A percentile compares a stretch with the other conserved stretches of the same genome.
Conservation (phyloP, 2,888 invertebrate species). For the Tipula lateralis region DNA sequence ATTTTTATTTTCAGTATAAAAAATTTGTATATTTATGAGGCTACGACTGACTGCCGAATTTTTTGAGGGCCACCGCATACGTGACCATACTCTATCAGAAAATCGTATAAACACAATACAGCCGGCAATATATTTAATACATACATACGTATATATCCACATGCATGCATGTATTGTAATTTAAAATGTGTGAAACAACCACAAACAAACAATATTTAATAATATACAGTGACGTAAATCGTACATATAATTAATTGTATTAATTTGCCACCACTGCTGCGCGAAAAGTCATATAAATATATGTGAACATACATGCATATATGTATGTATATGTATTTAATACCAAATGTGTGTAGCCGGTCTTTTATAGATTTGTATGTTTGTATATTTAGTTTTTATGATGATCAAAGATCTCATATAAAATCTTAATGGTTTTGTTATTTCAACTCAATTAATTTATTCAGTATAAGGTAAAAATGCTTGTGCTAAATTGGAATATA, state of each 20-base stretch:
- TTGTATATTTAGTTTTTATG: not conserved
- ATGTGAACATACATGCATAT: not conserved
- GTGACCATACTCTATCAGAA: not conserved
- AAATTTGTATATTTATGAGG: not conserved
- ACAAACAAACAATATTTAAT: not conserved
- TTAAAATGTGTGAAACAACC: not conserved
- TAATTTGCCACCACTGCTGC: not conserved
- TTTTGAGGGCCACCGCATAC: not conserved
- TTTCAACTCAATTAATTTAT: not conserved
- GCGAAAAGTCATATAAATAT: not conserved
- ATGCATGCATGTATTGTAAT: not conserved
- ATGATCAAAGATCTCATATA: constrained; percentile 1
- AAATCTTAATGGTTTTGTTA: not conserved
- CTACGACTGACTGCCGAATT: not conserved
- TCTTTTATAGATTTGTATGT: not conserved
- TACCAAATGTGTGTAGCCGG: not conserved
- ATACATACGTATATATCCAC: no score
- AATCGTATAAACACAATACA: not conserved
- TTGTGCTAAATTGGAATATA: not conserved
- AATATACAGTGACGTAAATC: not conserved
- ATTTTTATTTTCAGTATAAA: not conserved
- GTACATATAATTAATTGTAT: not conserved
- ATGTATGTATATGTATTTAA: not conserved
- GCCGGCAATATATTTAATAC: not conserved
- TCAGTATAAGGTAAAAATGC: not conserved